These are phyloP conservation scores for Mesorhabditis spiculigera DNA, from an alignment of 2,888 invertebrate species.

Conservation along the genomic window DNA sequence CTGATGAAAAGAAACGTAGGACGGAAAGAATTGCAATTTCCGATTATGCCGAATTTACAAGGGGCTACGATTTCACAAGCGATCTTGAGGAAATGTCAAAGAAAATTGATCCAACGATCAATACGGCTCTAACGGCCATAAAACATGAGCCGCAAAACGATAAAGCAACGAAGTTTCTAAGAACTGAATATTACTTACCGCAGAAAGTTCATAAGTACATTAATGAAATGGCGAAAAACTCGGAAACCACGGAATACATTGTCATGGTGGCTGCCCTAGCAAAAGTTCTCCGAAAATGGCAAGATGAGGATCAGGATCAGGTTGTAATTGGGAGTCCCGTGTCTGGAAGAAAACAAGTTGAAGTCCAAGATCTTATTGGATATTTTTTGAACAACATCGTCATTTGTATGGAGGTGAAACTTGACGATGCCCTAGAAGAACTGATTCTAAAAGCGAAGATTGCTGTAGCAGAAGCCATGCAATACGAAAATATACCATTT, in stretches of 20 bases:
- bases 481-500: constrained; percentile 22
- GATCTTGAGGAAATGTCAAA: constrained; percentile 8
- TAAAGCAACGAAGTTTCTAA: not conserved
- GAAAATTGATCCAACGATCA: not conserved
- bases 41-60: too few relatives aligned
- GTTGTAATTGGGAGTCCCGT: constrained; percentile 39
- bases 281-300: constrained; percentile 10
- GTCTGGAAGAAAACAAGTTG: constrained; percentile 36
- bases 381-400: constrained; percentile 50
- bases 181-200: constrained; percentile 7
- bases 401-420: constrained; percentile 8
- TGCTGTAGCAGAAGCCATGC: constrained; percentile 17
- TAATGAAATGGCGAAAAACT: constrained; percentile 6
- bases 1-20: not conserved
- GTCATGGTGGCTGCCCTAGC: constrained; percentile 11
- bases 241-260: constrained; percentile 15
- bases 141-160: not conserved
- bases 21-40: not conserved
- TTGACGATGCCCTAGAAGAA: constrained; percentile 8
- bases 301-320: constrained; percentile 12
- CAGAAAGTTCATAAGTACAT: not conserved
- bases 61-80: not conserved
- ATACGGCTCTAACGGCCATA: not conserved
- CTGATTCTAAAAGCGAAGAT: constrained; percentile 16
- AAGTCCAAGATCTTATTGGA: constrained; percentile 37